phyloP scores from a whole-genome alignment of 2,888 invertebrate genomes.

The Xanthorhoe spadicearia region DNA sequence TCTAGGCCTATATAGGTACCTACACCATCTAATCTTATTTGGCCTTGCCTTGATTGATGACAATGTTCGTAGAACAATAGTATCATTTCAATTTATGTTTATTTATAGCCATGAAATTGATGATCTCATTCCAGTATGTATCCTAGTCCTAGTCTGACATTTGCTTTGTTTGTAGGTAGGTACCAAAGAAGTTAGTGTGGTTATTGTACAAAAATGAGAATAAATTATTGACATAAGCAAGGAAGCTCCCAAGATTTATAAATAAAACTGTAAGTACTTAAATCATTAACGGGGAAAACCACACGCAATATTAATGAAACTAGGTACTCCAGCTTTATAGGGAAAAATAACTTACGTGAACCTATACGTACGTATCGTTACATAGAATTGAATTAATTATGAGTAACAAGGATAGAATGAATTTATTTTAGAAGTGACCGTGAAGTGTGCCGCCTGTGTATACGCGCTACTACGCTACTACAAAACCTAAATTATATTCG shows the following conservation, averaged over 20 bases:
- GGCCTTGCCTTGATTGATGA: no score
- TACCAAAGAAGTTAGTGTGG: neutral
- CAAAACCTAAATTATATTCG: no score
- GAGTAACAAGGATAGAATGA: conserved; percentile 1
- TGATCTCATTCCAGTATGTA: neutral
- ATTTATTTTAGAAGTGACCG: conserved; percentile 10
- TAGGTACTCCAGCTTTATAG: neutral
- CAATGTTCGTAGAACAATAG: no score
- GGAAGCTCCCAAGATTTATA: neutral
- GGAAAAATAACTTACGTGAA: neutral
- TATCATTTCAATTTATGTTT: neutral
- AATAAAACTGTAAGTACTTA: neutral
- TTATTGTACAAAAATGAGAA: neutral
- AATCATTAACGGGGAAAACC: neutral
- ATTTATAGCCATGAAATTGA: neutral
- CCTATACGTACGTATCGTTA: neutral
- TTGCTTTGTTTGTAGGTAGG: neutral
- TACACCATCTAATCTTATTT: no score
- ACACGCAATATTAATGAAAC: neutral
- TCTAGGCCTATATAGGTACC: no score
- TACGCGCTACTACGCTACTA: neutral
- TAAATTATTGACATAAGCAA: no score
- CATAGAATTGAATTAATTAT: neutral
- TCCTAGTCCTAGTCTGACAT: no score
- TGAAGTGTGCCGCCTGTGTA: neutral